These are phyloP conservation scores for Furcifer pardalis DNA, from an alignment of 2,797 vertebrate genomes.

Conservation along the genomic window DNA sequence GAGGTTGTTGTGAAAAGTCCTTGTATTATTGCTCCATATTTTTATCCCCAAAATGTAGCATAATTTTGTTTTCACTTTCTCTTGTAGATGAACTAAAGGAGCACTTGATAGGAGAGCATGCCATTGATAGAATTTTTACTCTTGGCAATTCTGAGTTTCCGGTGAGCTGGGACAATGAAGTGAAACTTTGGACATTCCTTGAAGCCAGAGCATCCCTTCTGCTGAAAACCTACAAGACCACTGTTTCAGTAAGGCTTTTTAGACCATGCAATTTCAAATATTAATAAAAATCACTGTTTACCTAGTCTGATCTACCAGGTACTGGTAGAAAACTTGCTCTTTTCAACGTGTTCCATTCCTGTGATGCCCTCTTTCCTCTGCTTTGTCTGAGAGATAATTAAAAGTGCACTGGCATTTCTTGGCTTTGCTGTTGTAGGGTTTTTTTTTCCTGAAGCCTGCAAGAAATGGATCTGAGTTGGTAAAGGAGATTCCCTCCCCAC, in stretches of 20 bases:
- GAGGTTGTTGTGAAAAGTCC: neutral
- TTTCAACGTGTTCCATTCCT: neutral
- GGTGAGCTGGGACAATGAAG: slow-evolving; percentile 98
- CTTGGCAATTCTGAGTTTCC: slow-evolving; percentile 94
- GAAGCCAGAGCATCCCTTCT: slow-evolving; percentile 94
- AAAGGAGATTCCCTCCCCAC: no score
- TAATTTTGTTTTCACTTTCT: slow-evolving; percentile 46
- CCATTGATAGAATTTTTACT: slow-evolving; percentile 95
- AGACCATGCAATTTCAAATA: slow-evolving; percentile 14
- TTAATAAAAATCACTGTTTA: slow-evolving; percentile 31
- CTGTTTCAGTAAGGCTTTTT: slow-evolving; percentile 82
- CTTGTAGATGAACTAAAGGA: slow-evolving; percentile 92
- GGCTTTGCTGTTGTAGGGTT: neutral
- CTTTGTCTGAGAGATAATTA: neutral
- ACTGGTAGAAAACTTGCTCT: neutral
- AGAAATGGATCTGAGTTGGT: neutral
- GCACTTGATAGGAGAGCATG: slow-evolving; percentile 89
- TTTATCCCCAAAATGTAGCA: slow-evolving; percentile 19
- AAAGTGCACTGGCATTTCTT: neutral
- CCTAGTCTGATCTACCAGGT: neutral
- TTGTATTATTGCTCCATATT: neutral
- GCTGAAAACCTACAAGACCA: slow-evolving; percentile 94
- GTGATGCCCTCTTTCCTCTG: neutral
- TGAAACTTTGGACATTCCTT: slow-evolving; percentile 97
- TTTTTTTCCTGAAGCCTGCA: neutral